Evolutionary conservation across 2,797 vertebrate species (phyloP), one percentile per base, ranked within the genome.

Genomic region (Syngnathus acus): DNA sequence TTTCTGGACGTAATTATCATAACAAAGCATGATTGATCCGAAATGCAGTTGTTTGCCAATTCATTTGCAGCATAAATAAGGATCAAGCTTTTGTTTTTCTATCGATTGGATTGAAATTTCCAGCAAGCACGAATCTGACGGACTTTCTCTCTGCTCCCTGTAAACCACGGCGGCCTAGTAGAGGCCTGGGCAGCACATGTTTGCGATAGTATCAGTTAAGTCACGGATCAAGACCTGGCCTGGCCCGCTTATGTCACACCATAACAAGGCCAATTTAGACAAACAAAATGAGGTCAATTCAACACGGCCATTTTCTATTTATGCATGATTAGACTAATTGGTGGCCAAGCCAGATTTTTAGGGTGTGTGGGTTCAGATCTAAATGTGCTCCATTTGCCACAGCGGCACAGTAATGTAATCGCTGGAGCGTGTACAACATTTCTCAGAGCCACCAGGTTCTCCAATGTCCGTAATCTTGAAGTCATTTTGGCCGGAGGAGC

Each of bases 401-500:
- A 63, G 38, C 51, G 17, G 62, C 62, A 65, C 21, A 64, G 26
- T 26, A 19, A 26, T 26, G 39, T 10, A 57, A 14, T 80, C 69
- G 73, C 71, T 43, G 26, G 37, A 67, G 39, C 16, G 37, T 45
- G 17, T 59, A 26, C 59, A 76, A 66, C 68, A 70, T 16, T 40
- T 64, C 67, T 70, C 47, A 3, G 8, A 14, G 42, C 70, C 16
- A 19, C 61, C 23, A 63, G 71, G 62, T 69, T 65, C 61, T 70
- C 68, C 66, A 71, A 42, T 14, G 16, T 69, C 62, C 69, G 88
- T 87, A 86, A 84, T 91, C 91, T 92, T 90, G 90, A 92, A 93
- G 88, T 84, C 88, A 88, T 93, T 93, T 90, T 83, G 82, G 80
- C 87, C 3, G 7, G 1, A 73, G 79, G 82, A 84, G 83, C 90